Evolutionary conservation across 2,113 vertebrate genomes (phyloP).

Genomic region (Promerops cafer): DNA sequence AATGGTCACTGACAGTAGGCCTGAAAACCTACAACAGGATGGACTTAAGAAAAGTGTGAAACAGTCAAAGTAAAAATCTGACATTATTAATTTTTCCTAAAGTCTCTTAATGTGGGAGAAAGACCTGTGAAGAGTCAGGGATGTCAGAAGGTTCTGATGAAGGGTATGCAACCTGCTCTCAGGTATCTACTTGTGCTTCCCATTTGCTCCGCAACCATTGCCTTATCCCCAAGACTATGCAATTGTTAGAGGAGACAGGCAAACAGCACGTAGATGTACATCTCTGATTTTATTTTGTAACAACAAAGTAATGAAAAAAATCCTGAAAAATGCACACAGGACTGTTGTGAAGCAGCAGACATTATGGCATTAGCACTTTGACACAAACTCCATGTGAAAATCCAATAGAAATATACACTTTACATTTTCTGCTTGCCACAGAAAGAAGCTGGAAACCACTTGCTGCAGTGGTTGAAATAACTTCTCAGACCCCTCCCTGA

Average conservation of each 20-base stretch:
- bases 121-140: not conserved
- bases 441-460: not conserved
- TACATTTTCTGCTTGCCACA: not conserved
- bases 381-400: not conserved
- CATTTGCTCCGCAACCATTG: not conserved
- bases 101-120: not conserved
- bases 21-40: not conserved
- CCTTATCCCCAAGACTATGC: accelerated
- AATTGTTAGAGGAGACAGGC: not conserved
- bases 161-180: not conserved
- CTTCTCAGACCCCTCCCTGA: not conserved
- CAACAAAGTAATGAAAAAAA: not conserved
- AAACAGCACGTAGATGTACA: accelerated
- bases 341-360: not conserved
- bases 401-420: not conserved
- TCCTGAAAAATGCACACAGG: not conserved
- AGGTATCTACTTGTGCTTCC: not conserved
- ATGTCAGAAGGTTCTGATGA: not conserved
- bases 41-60: not conserved
- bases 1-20: not conserved
- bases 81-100: not conserved
- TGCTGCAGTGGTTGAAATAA: not conserved
- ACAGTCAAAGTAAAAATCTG: not conserved
- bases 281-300: not conserved
- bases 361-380: not conserved